These are phyloP conservation scores for Dicycla oo DNA, from an alignment of 2,888 invertebrate genomes.

Conservation along the genomic window DNA sequence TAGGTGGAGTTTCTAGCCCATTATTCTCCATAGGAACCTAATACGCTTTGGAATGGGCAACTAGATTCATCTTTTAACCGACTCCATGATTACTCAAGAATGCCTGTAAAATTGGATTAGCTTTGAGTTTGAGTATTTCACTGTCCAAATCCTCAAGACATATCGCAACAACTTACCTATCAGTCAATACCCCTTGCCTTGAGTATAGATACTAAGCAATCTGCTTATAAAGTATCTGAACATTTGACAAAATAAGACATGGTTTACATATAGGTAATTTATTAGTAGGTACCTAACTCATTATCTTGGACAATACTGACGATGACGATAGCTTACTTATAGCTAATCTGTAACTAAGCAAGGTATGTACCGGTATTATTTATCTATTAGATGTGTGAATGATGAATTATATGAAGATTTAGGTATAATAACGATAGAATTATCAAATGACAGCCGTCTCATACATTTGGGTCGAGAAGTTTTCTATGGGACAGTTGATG, in stretches of 20 bases:
- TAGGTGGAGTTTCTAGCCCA: background rate
- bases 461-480: no score
- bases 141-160: background rate
- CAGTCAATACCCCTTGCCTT: slow-evolving; percentile 7
- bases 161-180: slow-evolving; percentile 5
- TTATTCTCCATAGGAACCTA: background rate
- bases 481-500: no score
- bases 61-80: background rate
- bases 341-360: slow-evolving; percentile 11
- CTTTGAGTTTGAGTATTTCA: background rate
- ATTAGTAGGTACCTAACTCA: background rate
- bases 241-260: background rate
- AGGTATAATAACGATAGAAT: no score
- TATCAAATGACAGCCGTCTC: no score
- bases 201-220: background rate
- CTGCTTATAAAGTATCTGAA: background rate
- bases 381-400: background rate
- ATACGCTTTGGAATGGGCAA: background rate
- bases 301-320: slow-evolving; percentile 7
- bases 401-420: background rate
- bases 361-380: slow-evolving; percentile 1
- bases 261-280: slow-evolving; percentile 24
- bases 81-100: background rate
- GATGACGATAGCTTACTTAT: background rate
- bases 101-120: background rate